Evolutionary conservation across 1,140 invertebrate species (phyloP).

Genomic region (Cherax quadricarinatus): DNA sequence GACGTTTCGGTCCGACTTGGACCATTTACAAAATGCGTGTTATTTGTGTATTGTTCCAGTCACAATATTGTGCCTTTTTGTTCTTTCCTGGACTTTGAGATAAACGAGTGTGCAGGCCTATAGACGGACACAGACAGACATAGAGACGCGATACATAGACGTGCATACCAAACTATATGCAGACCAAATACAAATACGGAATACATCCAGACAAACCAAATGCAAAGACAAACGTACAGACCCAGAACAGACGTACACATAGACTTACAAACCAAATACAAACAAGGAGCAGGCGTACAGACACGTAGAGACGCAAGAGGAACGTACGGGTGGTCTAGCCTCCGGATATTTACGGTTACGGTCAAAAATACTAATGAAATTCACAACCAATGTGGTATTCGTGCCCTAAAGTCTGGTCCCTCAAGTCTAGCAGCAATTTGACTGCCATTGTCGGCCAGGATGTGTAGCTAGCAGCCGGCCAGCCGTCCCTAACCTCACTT

Average conservation of each 20-base stretch:
- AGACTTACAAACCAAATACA: too few relatives aligned
- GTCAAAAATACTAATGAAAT: slow-evolving; percentile 13
- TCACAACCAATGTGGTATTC: slow-evolving; percentile 1
- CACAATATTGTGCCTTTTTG: too few relatives aligned
- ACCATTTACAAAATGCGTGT: too few relatives aligned
- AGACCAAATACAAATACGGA: background rate
- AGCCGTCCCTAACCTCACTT: background rate
- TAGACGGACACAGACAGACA: too few relatives aligned
- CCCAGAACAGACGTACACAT: too few relatives aligned
- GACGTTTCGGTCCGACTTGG: too few relatives aligned
- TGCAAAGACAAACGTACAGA: too few relatives aligned
- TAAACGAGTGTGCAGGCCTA: too few relatives aligned
- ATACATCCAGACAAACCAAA: background rate
- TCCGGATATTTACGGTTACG: background rate
- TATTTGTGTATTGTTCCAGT: too few relatives aligned
- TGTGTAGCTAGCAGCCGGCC: background rate
- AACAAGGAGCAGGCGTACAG: background rate
- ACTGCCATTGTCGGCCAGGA: background rate
- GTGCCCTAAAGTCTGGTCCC: background rate
- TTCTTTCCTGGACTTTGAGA: too few relatives aligned
- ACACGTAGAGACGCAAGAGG: background rate
- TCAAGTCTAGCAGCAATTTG: background rate
- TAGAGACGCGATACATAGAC: background rate
- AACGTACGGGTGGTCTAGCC: background rate
- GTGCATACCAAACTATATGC: background rate